Evolutionary conservation across 1,140 invertebrate genomes (phyloP).

Genomic region (Halictus rubicundus): DNA sequence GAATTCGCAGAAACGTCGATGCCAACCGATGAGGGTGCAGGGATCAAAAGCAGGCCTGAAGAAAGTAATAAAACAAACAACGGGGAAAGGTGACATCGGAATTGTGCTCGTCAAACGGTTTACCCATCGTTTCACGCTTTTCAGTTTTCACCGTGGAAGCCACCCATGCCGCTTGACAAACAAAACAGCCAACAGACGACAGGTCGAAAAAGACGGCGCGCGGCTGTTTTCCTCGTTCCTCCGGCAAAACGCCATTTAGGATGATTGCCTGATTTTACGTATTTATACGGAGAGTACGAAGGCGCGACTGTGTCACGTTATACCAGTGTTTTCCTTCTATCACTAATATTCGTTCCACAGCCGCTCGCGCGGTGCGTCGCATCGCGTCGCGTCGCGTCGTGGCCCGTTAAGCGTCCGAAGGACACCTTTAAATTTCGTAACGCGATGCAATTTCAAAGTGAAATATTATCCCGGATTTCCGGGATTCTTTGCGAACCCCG

Average conservation of each 20-base stretch:
- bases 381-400: too few species aligned
- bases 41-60: not conserved
- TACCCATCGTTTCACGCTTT: conserved; percentile 52
- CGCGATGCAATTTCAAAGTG: conserved; percentile 3
- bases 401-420: not conserved
- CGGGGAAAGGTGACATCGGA: conserved; percentile 37
- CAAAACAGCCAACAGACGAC: conserved; percentile 74
- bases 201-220: conserved; percentile 67
- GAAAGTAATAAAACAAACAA: conserved; percentile 47
- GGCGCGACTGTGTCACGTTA: conserved; percentile 1
- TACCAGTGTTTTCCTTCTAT: conserved; percentile 27
- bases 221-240: conserved; percentile 36
- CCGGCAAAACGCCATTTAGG: conserved; percentile 65
- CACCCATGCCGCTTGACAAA: conserved; percentile 64
- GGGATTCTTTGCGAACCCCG: not conserved
- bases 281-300: conserved; percentile 64
- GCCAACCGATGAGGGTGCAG: not conserved
- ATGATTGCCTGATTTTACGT: conserved; percentile 77
- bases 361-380: not conserved
- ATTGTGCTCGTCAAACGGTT: conserved; percentile 60
- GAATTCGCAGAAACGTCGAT: not conserved
- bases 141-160: conserved; percentile 48
- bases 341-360: conserved; percentile 48
- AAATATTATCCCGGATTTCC: conserved; percentile 29
- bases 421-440: conserved; percentile 17